Base-by-base conservation (phyloP, 1,140 invertebrate genomes). In the Aphis gossypii region DNA sequence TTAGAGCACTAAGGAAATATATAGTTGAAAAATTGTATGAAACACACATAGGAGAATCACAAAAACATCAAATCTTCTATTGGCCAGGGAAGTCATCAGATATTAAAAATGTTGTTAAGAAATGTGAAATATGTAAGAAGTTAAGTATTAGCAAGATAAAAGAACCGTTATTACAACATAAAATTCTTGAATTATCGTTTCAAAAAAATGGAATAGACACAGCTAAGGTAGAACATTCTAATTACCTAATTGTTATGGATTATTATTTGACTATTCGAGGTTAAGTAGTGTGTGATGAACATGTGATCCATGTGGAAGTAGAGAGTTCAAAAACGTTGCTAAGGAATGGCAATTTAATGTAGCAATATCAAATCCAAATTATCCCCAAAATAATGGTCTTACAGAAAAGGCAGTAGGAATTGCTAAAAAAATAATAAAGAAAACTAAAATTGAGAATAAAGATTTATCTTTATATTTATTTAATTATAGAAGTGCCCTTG, bases 241-340 rank as follows among this genome's bases (percentile, higher is more conserved):
- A 83, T 35, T 41, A 83, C 21, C 35, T 83, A 38, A 20, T 83
- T 6, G 94, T 95, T 20, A 94, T 95, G 41, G 95, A 95, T 93
- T 95, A 95, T 94, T 95, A 41, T 41, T 41, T 41, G 38, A 41
- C 3, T 41, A 94, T 94, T 95, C 94, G 35, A 95, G 95, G 94
- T 95, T n/a, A 94, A 60, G 11, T 95, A 46, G 94, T 95, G 9
- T 94, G 93, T 20, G 95, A 96, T 94, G 95, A 95, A 95, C 94
- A 95, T 35, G 35, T 35, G 35, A 95, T 5, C 95, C 95, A 76
- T 25, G 56, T 25, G 23, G 56, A 56, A 25, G 7, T 25, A 25
- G 14, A 56, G 44, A 94, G 23, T 94, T 94, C 94, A n/a, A 48
- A 87, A 21, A 94, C 95, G 89, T 96, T 96, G 94, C 94, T 93